A percentile compares a stretch with the other conserved stretches of the same genome.
Conservation (phyloP, 2,888 invertebrate genomes). For the Pristionchus fissidentatus region DNA sequence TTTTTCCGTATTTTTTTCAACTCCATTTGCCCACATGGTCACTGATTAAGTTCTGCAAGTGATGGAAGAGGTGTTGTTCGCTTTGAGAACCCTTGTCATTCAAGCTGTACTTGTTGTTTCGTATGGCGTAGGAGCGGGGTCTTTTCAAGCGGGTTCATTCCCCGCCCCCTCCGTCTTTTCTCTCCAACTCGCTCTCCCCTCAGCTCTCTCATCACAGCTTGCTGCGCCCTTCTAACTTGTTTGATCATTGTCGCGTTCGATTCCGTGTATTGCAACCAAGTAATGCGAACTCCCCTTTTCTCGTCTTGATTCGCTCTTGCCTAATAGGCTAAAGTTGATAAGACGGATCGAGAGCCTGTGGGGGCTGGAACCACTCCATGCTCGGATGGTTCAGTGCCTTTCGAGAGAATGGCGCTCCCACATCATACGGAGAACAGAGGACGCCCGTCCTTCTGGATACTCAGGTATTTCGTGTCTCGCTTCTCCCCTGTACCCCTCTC, state of each 20-base stretch:
- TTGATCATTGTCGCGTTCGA: conserved; percentile 43
- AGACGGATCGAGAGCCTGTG: conserved; percentile 15
- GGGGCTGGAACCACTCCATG: conserved; percentile 48
- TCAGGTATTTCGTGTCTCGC: conserved; percentile 79
- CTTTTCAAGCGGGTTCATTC: conserved; percentile 42
- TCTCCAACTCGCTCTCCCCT: conserved; percentile 49
- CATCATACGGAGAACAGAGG: conserved; percentile 93
- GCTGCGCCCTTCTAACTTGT: conserved; percentile 44
- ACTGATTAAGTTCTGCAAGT: neutral
- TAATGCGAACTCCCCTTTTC: conserved; percentile 26
- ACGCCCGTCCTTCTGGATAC: conserved; percentile 81
- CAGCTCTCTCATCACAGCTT: conserved; percentile 38
- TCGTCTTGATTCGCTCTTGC: conserved; percentile 14
- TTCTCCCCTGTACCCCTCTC: conserved; percentile 87
- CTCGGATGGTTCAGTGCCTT: conserved; percentile 97
- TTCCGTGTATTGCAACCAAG: conserved; percentile 43
- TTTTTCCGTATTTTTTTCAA: too few relatives aligned
- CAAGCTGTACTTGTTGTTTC: conserved; percentile 44
- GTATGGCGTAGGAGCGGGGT: conserved; percentile 27
- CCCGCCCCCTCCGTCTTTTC: conserved; percentile 46
- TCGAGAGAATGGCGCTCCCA: conserved; percentile 95
- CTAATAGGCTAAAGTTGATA: conserved; percentile 26
- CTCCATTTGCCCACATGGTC: neutral
- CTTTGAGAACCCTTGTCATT: conserved; percentile 10
- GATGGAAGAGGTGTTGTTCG: neutral